Percentiles rank a stretch among this genome's conserved stretches.
These are phyloP conservation scores for Manacus vitellinus DNA, from an alignment of 2,113 vertebrate species.

Conservation along the genomic window DNA sequence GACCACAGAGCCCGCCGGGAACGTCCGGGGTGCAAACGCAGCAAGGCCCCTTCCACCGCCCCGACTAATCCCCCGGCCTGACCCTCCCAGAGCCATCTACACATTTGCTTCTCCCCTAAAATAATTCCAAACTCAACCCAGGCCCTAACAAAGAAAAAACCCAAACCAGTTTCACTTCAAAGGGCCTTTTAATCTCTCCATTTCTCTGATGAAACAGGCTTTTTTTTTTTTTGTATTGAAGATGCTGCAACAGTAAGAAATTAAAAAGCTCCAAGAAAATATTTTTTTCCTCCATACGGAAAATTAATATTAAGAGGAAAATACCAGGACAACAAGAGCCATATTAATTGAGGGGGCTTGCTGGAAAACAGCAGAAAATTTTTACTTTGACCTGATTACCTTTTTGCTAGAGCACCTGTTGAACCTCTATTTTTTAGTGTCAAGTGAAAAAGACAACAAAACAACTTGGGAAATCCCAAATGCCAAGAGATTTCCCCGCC, in stretches of 20 bases:
- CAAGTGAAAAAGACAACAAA: not conserved
- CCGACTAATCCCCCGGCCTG: not conserved
- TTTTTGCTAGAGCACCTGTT: not conserved
- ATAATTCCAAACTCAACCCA: slow-evolving; percentile 40
- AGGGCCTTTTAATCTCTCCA: slow-evolving; percentile 48
- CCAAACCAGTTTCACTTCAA: slow-evolving; percentile 60
- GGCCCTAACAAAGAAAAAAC: slow-evolving; percentile 42
- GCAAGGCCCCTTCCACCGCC: not conserved
- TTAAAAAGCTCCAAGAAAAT: not conserved
- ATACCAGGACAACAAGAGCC: not conserved
- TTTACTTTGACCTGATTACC: not conserved
- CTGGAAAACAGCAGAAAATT: not conserved
- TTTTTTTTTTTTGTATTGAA: slow-evolving; percentile 5
- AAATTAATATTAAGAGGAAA: not conserved
- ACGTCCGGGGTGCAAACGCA: not conserved
- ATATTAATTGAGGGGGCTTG: not conserved
- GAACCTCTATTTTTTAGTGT: not conserved
- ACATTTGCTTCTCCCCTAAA: slow-evolving; percentile 19
- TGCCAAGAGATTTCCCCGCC: not conserved
- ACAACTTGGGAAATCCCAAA: not conserved
- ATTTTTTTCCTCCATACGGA: not conserved
- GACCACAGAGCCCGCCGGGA: not conserved
- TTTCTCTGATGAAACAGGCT: slow-evolving; percentile 2
- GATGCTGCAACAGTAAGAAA: slow-evolving; percentile 24
- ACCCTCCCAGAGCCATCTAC: not conserved